phyloP scores from a whole-genome alignment of 2,888 invertebrate species.

The Thalpophila matura region DNA sequence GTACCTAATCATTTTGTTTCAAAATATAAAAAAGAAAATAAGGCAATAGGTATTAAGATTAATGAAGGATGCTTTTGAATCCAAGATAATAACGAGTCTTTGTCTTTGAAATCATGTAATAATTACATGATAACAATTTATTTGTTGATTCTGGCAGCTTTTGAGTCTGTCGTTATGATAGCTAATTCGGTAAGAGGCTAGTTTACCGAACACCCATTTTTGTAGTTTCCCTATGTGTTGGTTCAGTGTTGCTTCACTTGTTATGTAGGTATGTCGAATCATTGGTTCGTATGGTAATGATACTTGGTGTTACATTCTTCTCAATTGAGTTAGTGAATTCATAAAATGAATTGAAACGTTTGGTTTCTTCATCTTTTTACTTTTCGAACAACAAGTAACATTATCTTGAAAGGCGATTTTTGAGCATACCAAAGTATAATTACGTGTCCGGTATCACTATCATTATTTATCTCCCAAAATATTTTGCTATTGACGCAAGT shows the following conservation, averaged over 20 bases:
- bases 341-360: slow-evolving; percentile 21
- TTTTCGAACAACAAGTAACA: slow-evolving; percentile 60
- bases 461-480: slow-evolving; percentile 69
- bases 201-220: slow-evolving; percentile 62
- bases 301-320: slow-evolving; percentile 64
- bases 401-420: slow-evolving; percentile 58
- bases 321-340: slow-evolving; percentile 8
- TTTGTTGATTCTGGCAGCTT: no score
- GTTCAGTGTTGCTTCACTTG: slow-evolving; percentile 75
- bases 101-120: no score
- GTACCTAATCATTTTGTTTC: no score
- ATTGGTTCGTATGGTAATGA: slow-evolving; percentile 65
- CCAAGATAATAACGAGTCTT: no score
- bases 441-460: slow-evolving; percentile 64
- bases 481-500: slow-evolving; percentile 80
- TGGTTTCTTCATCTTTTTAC: slow-evolving; percentile 15
- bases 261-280: slow-evolving; percentile 63
- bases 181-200: background rate
- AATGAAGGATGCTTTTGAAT: no score
- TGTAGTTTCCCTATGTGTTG: slow-evolving; percentile 69
- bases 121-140: no score
- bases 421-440: slow-evolving; percentile 64
- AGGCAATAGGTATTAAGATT: no score
- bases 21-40: no score
- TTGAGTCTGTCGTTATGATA: background rate